Evolutionary conservation across 2,113 vertebrate species (phyloP).

Genomic region (human (Homo sapiens)): DNA sequence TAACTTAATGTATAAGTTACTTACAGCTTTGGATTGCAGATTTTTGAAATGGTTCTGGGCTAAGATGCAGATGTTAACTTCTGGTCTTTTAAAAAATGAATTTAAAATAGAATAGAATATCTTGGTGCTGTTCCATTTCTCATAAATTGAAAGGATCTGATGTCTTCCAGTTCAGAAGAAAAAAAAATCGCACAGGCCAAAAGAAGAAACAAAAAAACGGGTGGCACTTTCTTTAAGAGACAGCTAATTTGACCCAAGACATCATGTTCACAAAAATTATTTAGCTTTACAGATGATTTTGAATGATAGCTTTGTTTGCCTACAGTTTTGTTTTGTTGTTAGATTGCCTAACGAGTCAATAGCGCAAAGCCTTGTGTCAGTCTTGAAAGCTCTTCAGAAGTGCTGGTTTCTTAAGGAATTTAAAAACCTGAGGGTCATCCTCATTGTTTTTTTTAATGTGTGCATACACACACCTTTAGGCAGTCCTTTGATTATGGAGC

Average conservation of each 20-base stretch:
- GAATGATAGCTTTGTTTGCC: constrained; percentile 74
- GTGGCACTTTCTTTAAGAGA: constrained; percentile 79
- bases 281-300: constrained; percentile 82
- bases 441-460: background rate
- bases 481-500: constrained; percentile 83
- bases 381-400: background rate
- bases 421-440: background rate
- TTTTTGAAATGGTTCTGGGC: background rate
- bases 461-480: background rate
- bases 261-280: constrained; percentile 81
- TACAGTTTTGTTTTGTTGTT: constrained; percentile 68
- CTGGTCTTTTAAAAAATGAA: constrained; percentile 43
- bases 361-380: background rate
- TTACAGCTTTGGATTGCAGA: constrained; percentile 24
- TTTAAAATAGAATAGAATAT: background rate
- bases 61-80: background rate
- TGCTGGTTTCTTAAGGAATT: background rate
- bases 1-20: constrained; percentile 51
- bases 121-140: constrained; percentile 33
- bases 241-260: constrained; percentile 73
- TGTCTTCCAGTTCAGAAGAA: background rate
- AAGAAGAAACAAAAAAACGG: constrained; percentile 73
- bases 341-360: constrained; percentile 30
- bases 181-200: constrained; percentile 27
- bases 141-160: constrained; percentile 14